Evolutionary conservation across 2,888 invertebrate species (phyloP), one percentile per base, ranked within the genome.

Genomic region (Acholoe squamosa): DNA sequence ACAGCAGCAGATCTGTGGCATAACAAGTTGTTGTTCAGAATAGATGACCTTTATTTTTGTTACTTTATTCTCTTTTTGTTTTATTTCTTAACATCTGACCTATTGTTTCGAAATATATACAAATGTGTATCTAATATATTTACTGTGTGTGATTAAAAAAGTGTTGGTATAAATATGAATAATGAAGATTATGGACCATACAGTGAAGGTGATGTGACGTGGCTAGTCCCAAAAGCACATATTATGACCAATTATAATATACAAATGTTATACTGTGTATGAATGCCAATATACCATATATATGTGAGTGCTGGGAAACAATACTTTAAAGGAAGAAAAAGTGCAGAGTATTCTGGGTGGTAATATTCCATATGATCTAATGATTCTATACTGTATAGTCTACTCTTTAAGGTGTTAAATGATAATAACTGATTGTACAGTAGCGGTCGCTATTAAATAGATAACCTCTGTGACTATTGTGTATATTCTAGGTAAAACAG

Each of bases 381-480:
- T 43, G 43, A 80, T 80, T 34, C 71, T 71, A 71, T 28, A 71
- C 71, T 80, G 80, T 80, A 80, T 80, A 80, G 80, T 54, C 54
- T 52, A 54, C 28, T 86, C 52, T 86, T 56, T 56, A 86, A 54
- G 86, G 54, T 86, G 56, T 86, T 19, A 86, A 86, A 56, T 86
- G 52, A 54, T 86, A 84, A 43, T 43, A 84, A 54, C 56, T 56
- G 86, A 56, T 86, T 86, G 86, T 86, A 86, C 86, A 86, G 86
- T 86, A 86, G 56, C 51, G 56, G 43, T 80, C 34, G 80, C 80
- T 80, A 43, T 43, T 43, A 86, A 28, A 86, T 86, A 86, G 86
- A 54, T 52, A 54, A 86, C 86, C 43, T 86, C 86, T 86, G 86
- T 86, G 86, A 86, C 86, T 86, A 86, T 86, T 86, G 86, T 52